These are phyloP conservation scores for Pygoscelis adeliae DNA, from an alignment of 2,113 vertebrate species.

Conservation along the genomic window DNA sequence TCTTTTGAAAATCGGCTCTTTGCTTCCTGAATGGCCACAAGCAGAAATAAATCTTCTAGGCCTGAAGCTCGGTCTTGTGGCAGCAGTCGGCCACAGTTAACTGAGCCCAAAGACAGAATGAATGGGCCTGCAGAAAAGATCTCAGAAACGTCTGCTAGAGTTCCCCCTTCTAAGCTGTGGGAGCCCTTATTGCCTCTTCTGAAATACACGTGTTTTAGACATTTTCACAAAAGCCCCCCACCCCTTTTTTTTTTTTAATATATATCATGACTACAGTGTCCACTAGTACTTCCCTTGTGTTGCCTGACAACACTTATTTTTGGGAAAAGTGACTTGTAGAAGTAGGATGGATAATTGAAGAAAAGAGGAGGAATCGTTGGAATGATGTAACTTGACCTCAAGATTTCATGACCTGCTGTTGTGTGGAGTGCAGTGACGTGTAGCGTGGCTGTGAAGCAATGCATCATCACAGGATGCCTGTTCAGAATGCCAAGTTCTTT, in stretches of 20 bases:
- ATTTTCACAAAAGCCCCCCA: background rate
- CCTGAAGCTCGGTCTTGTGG: background rate
- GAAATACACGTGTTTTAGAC: background rate
- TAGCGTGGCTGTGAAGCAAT: background rate
- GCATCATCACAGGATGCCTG: background rate
- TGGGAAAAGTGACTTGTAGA: background rate
- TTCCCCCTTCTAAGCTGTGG: background rate
- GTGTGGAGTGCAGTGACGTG: background rate
- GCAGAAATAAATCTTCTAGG: background rate
- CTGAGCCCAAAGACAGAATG: background rate
- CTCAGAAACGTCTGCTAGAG: background rate
- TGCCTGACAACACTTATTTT: background rate
- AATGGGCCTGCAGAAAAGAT: background rate
- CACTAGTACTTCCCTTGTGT: background rate
- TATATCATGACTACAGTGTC: background rate
- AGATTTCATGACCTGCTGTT: background rate
- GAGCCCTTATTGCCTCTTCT: background rate
- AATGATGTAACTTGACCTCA: background rate
- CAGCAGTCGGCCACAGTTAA: accelerated
- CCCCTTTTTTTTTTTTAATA: too few relatives aligned
- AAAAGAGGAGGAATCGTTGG: background rate
- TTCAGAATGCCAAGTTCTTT: background rate
- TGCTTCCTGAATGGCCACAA: background rate
- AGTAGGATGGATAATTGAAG: background rate
- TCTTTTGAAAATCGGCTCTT: background rate